Percentiles rank a stretch among this genome's conserved stretches.
phyloP scores from a whole-genome alignment of 2,888 invertebrate species.

The Urechis unicinctus region DNA sequence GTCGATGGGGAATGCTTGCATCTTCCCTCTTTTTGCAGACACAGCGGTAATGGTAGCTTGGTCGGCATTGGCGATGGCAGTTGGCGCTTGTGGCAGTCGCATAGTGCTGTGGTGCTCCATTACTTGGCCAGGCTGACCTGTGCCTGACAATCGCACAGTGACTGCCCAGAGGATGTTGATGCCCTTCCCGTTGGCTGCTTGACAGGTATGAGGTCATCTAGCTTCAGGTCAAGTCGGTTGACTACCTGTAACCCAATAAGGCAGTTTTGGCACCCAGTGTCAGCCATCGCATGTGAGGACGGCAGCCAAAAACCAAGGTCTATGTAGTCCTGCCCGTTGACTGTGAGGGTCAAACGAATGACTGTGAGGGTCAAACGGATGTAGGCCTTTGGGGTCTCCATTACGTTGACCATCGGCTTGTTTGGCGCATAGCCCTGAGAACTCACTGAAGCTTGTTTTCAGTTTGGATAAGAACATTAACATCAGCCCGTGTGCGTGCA shows the following conservation, averaged over 20 bases:
- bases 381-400: conserved; percentile 15
- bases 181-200: conserved; percentile 24
- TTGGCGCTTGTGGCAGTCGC: neutral
- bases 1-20: conserved; percentile 10
- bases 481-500: too few species aligned
- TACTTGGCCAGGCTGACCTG: conserved; percentile 1
- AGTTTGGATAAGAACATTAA: too few species aligned
- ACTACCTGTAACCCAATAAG: conserved; percentile 23
- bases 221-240: conserved; percentile 18
- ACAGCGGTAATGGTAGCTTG: conserved; percentile 12
- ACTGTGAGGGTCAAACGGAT: conserved; percentile 25
- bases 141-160: conserved; percentile 20
- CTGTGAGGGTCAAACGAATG: conserved; percentile 7
- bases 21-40: conserved; percentile 5
- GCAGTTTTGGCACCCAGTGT: conserved; percentile 23
- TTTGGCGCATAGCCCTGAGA: neutral
- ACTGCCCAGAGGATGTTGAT: conserved; percentile 28
- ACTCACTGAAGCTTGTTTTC: neutral
- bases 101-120: conserved; percentile 11
- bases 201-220: conserved; percentile 27
- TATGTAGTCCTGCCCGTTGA: conserved; percentile 14
- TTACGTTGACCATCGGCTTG: too few species aligned
- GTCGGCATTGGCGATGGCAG: conserved; percentile 11
- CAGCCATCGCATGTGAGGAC: conserved; percentile 10
- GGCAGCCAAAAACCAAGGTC: conserved; percentile 15